Percentiles rank a stretch among this genome's conserved stretches.
Conservation (phyloP, 2,888 invertebrate genomes). For the Augiades crinisus region DNA sequence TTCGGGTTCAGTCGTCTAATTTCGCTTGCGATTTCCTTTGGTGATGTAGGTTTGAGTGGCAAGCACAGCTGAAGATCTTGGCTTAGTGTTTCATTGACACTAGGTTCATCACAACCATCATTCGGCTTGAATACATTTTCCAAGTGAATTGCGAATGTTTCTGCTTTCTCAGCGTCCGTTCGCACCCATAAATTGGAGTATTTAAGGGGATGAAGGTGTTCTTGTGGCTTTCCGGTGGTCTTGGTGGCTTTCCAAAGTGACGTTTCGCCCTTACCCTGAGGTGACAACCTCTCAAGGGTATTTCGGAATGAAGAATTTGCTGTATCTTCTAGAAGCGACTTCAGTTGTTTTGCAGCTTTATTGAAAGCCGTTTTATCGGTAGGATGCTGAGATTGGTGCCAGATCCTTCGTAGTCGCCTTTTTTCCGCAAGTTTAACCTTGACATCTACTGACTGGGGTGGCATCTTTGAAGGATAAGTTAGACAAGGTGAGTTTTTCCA, state of each 20-base stretch:
- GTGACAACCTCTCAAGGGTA: no score
- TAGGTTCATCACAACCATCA: no score
- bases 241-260: constrained; percentile 24
- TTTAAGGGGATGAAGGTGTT: no score
- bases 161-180: constrained; percentile 14
- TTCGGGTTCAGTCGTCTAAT: background rate
- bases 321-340: no score
- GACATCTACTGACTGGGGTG: constrained; percentile 1
- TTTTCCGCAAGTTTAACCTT: constrained; percentile 27
- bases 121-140: constrained; percentile 14
- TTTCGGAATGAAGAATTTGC: no score
- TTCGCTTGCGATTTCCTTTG: background rate
- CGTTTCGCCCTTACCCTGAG: no score
- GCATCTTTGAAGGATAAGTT: background rate
- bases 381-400: no score
- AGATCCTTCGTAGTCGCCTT: constrained; percentile 25
- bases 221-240: no score
- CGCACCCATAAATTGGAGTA: no score
- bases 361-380: no score
- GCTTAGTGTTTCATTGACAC: no score
- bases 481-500: constrained; percentile 15
- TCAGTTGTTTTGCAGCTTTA: no score
- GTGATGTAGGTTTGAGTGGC: background rate
- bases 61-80: constrained; percentile 1
- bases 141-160: constrained; percentile 16